Conservation (phyloP, 2,113 vertebrate genomes). For the Suricata suricatta region DNA sequence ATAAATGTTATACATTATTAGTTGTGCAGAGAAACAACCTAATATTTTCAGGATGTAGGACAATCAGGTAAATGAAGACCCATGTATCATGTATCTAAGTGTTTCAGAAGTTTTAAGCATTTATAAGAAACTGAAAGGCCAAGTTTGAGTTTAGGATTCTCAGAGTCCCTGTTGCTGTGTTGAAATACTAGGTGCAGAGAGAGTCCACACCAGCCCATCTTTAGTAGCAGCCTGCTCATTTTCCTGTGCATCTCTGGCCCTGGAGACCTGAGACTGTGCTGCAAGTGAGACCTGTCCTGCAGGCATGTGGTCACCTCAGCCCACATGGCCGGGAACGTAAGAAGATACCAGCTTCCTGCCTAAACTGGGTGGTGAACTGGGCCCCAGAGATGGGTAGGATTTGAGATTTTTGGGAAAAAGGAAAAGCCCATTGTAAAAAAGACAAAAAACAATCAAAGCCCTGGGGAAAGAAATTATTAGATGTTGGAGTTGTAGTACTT, state of each 20-base stretch:
- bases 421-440: neutral
- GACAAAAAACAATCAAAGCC: neutral
- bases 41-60: neutral
- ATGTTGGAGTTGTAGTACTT: neutral
- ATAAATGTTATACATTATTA: neutral
- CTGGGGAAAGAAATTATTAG: neutral
- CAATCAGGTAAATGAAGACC: neutral
- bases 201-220: fast-evolving
- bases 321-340: neutral
- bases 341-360: neutral
- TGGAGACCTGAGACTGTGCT: neutral
- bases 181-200: neutral
- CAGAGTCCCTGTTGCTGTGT: neutral
- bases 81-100: neutral
- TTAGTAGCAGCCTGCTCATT: neutral
- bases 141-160: neutral
- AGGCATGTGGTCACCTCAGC: neutral
- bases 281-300: neutral
- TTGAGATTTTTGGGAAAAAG: neutral
- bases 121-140: neutral
- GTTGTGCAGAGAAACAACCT: neutral
- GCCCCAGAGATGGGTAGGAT: neutral
- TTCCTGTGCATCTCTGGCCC: neutral
- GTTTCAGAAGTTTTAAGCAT: neutral
- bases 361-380: neutral